Evolutionary conservation across 2,113 vertebrate genomes (phyloP), one percentile per base, ranked within the genome.

Genomic region (Apeltes quadracus): DNA sequence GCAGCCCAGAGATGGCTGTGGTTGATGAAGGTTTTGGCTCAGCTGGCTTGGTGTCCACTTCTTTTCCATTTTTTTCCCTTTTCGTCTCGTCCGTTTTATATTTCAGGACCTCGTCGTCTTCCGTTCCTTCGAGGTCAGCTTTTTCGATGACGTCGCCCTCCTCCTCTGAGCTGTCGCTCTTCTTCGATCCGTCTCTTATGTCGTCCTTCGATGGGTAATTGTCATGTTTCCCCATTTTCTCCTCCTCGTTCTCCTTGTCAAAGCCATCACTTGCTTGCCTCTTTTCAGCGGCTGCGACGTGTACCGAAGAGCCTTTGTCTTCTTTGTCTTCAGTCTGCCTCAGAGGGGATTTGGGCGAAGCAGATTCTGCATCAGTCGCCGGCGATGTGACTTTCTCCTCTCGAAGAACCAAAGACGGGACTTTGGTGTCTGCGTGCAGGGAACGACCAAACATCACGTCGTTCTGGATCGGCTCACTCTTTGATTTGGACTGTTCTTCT

Each of bases 71-170:
- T 81, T 89, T 91, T 71, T 91, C 75, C 88, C 86, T 72, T 87
- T 93, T 90, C 55, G 84, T 80, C 65, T 92, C 88, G 80, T 95
- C 86, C 13, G 36, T 79, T 54, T 90, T 91, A 69, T 87, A 86
- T 67, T 92, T 93, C 5, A 90, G 44, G 61, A 91, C 85, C 36
- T 92, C 90, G 0, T 91, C 91, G 43, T 95, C 96, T 85, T 97
- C 96, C 61, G 94, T 94, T 86, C 95, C 96, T 88, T 97, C 97
- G 54, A 97, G 71, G 72, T 98, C 97, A 15, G 95, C 97, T 80
- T 98, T 98, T 91, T 99, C 96, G 72, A 98, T 94, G 25, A 97
- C 95, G 63, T 96, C 91, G 1, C 94, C 95, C 36, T 92, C 93
- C 58, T 95, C 95, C 62, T 96, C 95, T 69, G 89, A 90, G 79